A percentile compares a stretch with the other conserved stretches of the same genome.
Evolutionary conservation across 1,140 invertebrate genomes (phyloP).

Genomic region (Pissodes strobi): DNA sequence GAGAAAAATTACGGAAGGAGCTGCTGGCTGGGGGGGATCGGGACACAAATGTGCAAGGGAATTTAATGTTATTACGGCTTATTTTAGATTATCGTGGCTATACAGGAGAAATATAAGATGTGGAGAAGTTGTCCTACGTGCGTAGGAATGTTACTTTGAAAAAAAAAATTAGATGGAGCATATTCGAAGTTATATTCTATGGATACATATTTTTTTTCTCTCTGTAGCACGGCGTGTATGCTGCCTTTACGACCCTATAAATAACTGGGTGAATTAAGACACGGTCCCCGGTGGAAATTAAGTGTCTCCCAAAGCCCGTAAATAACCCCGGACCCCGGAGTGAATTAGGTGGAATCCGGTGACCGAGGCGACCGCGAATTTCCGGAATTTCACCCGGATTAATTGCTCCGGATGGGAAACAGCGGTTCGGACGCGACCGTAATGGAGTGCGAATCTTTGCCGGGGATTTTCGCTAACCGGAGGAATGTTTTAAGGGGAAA

Average conservation of each 20-base stretch:
- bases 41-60: no score
- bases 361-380: constrained; percentile 23
- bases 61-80: no score
- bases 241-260: background rate
- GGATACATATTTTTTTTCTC: no score
- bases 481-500: background rate
- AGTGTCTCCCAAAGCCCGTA: constrained; percentile 11
- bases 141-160: no score
- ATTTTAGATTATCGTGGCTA: no score
- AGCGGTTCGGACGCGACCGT: constrained; percentile 15
- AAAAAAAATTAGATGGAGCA: no score
- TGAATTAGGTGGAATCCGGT: constrained; percentile 30
- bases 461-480: background rate
- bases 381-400: constrained; percentile 28
- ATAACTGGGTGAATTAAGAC: constrained; percentile 24
- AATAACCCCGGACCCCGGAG: constrained; percentile 24
- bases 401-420: constrained; percentile 19
- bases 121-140: no score
- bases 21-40: no score
- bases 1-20: no score
- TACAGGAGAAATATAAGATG: no score
- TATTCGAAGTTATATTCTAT: no score
- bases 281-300: constrained; percentile 25
- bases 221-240: no score
- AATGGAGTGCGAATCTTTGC: constrained; percentile 24